A percentile compares a stretch with the other conserved stretches of the same genome.
These are phyloP conservation scores for Ammodytes dubius DNA, from an alignment of 2,113 vertebrate species.

Conservation along the genomic window DNA sequence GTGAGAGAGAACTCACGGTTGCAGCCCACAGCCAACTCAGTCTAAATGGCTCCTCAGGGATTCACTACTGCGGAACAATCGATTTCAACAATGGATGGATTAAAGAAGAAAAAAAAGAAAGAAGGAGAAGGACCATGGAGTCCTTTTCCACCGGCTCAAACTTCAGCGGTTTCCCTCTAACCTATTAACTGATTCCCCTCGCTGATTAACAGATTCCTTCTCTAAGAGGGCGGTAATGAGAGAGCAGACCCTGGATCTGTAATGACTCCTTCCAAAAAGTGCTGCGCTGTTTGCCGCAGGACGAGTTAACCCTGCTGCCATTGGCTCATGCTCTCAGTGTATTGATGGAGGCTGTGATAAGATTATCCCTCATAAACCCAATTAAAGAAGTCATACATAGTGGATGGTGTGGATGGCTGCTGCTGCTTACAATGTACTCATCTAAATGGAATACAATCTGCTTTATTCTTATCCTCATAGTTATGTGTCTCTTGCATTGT, in stretches of 20 bases:
- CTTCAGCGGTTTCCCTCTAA: conserved; percentile 51
- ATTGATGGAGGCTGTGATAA: conserved; percentile 19
- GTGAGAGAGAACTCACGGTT: conserved; percentile 44
- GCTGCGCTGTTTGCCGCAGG: not conserved
- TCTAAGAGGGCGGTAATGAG: conserved; percentile 58
- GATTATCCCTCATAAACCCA: conserved; percentile 42
- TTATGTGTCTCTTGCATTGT: conserved; percentile 16
- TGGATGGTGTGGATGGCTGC: not conserved
- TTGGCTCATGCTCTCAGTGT: not conserved
- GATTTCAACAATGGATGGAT: conserved; percentile 77
- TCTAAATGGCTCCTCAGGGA: conserved; percentile 80
- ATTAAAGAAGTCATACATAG: conserved; percentile 22
- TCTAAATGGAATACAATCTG: conserved; percentile 20
- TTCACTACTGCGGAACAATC: conserved; percentile 77
- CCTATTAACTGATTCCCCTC: conserved; percentile 58
- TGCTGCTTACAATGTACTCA: conserved; percentile 25
- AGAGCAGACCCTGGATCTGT: conserved; percentile 24
- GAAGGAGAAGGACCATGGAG: conserved; percentile 4
- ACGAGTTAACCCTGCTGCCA: conserved; percentile 17
- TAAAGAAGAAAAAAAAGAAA: conserved; percentile 54
- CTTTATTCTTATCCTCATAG: conserved; percentile 2
- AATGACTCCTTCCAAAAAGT: conserved; percentile 22
- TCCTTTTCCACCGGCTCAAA: conserved; percentile 38
- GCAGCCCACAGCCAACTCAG: conserved; percentile 69
- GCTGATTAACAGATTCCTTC: conserved; percentile 63